A percentile compares a stretch with the other conserved stretches of the same genome.
Conservation (phyloP, 2,797 vertebrate genomes). For the Lepidocolaptes lacrymiger region DNA sequence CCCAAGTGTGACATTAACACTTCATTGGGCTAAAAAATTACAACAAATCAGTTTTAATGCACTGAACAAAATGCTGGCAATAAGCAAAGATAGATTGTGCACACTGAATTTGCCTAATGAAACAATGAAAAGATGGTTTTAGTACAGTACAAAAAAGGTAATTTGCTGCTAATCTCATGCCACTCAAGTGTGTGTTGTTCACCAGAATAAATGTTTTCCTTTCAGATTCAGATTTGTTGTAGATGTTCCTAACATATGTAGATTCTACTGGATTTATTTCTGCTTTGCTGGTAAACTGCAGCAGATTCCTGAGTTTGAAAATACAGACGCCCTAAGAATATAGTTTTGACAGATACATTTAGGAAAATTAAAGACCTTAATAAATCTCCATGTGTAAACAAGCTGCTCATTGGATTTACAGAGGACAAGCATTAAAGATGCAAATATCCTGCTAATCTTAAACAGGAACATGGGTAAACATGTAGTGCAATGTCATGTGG, state of each 20-base stretch:
- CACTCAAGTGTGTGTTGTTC: background rate
- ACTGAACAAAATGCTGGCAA: background rate
- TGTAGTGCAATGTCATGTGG: background rate
- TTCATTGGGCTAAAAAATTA: background rate
- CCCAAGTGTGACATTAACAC: background rate
- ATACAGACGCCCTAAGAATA: background rate
- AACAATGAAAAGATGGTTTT: background rate
- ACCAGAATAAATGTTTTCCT: slow-evolving; percentile 10
- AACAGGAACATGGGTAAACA: background rate
- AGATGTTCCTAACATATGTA: background rate
- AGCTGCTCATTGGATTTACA: background rate
- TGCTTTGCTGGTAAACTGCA: slow-evolving; percentile 1
- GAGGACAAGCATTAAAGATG: background rate
- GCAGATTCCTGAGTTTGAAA: background rate
- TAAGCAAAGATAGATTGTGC: background rate
- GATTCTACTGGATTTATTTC: background rate
- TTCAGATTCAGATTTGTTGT: background rate
- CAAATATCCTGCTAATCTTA: background rate
- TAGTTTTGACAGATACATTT: background rate
- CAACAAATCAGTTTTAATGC: background rate
- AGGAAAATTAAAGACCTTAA: background rate
- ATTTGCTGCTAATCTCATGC: background rate
- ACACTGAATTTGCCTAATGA: background rate
- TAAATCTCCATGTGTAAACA: background rate
- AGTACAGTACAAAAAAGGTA: background rate